Evolutionary conservation across 2,888 invertebrate species (phyloP), one percentile per base, ranked within the genome.

Genomic region (Melanargia galathea): DNA sequence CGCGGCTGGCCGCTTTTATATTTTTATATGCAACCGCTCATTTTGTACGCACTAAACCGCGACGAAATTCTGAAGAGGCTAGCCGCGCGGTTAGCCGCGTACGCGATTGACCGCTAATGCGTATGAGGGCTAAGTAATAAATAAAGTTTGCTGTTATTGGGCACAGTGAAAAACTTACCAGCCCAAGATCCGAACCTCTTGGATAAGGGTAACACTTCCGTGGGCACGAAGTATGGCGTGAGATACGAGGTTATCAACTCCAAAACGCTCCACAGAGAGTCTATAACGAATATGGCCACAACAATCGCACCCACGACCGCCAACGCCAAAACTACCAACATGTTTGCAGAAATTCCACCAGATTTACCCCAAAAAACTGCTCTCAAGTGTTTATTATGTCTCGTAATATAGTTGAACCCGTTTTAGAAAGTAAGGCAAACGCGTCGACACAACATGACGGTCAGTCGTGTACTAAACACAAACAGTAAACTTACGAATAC

Each of bases 171-270:
- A 11, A 51, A 73, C 94, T 94, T 82, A 97, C 97, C 95, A 80
- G 97, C 97, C 97, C 97, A 97, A 66, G 94, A 91, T 74, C 97
- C 97, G 81, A 93, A 97, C 80, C 93, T 94, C 77, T 94, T 93
- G 40, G 88, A 77, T 61, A 95, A 81, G 13, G 92, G 86, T 71
- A 92, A 88, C 69, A 93, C 94, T 76, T 94, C 92, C 60, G 93
- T 79, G 0, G 94, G 93, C 69, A 94, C 87, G 75, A 95, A 94
- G 72, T 93, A 94, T 22, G 95, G 95, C 79, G 93, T 93, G 77
- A 96, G 80, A 74, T 94, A 80, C 2, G 94, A 93, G 71, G 93
- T 92, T 48, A 92, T 73, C 61, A 94, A 86, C 73, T 93, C 92
- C 65, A 94, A 71, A 0, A 93, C 77, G 69, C 93, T 93, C 92